These are phyloP conservation scores for Brachypodius melanocephalos DNA, from an alignment of 2,113 vertebrate genomes.

Conservation along the genomic window DNA sequence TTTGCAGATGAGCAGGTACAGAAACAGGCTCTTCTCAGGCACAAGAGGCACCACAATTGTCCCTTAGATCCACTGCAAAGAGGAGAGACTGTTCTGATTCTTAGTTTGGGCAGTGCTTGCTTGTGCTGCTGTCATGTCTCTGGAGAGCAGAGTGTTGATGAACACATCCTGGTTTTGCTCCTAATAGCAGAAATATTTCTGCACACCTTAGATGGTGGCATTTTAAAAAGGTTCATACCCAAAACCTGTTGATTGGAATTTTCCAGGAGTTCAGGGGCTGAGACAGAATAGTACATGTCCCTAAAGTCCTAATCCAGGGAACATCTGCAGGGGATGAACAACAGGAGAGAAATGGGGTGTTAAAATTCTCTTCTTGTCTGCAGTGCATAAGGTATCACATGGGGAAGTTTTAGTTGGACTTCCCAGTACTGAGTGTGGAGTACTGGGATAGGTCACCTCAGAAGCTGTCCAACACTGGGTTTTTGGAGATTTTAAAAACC, in stretches of 20 bases:
- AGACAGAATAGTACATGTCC: neutral
- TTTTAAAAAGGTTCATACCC: neutral
- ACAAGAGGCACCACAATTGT: neutral
- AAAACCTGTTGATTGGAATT: neutral
- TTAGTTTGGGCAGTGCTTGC: neutral
- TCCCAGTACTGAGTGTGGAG: neutral
- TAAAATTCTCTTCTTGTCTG: neutral
- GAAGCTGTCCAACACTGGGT: neutral
- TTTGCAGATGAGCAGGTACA: slow-evolving; percentile 94
- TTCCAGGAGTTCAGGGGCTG: neutral
- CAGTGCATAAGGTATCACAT: neutral
- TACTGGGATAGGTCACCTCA: neutral
- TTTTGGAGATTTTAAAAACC: neutral
- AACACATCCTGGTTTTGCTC: neutral
- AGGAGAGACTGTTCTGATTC: neutral
- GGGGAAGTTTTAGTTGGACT: neutral
- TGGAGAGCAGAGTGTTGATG: neutral
- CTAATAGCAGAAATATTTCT: neutral
- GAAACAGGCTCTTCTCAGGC: neutral
- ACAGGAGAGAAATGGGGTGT: neutral
- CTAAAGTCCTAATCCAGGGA: neutral
- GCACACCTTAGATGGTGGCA: neutral
- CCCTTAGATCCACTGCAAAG: neutral
- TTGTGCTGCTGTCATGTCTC: neutral
- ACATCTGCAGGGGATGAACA: neutral